phyloP scores from a whole-genome alignment of 2,888 invertebrate genomes.

The Drosophila meridionalis region DNA sequence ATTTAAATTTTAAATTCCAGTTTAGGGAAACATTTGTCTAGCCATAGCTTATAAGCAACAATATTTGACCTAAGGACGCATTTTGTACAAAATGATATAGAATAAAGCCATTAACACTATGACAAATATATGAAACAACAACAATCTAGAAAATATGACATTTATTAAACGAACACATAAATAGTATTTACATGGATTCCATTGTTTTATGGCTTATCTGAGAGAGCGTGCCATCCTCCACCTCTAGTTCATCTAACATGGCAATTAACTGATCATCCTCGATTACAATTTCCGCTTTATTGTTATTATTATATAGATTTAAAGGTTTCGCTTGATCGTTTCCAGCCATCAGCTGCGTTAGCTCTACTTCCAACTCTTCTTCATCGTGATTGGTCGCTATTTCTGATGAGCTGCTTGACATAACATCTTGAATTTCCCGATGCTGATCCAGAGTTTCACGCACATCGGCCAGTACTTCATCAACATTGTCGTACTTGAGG shows the following conservation, averaged over 20 bases:
- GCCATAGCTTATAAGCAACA: constrained; percentile 79
- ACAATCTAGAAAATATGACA: constrained; percentile 19
- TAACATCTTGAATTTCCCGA: constrained; percentile 86
- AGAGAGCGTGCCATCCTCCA: constrained; percentile 67
- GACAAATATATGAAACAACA: constrained; percentile 27
- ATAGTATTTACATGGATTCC: constrained; percentile 18
- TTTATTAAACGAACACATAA: constrained; percentile 31
- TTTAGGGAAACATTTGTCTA: constrained; percentile 83
- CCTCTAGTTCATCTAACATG: constrained; percentile 79
- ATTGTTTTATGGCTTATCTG: constrained; percentile 35
- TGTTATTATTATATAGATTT: constrained; percentile 46
- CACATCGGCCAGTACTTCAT: constrained; percentile 90
- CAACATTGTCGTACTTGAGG: constrained; percentile 89
- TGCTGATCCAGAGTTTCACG: constrained; percentile 87
- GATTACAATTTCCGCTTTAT: constrained; percentile 58
- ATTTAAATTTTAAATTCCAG: constrained; percentile 74
- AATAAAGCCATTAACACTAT: constrained; percentile 61
- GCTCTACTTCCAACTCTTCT: constrained; percentile 88
- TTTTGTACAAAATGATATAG: constrained; percentile 76
- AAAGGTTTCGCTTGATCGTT: neutral
- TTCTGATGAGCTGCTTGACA: constrained; percentile 78
- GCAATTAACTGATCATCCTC: constrained; percentile 78
- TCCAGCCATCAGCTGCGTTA: constrained; percentile 86
- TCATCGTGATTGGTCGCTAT: constrained; percentile 71
- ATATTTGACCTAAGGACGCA: constrained; percentile 67